These are phyloP conservation scores for Eremobia ochroleuca DNA, from an alignment of 2,888 invertebrate genomes.

Conservation along the genomic window DNA sequence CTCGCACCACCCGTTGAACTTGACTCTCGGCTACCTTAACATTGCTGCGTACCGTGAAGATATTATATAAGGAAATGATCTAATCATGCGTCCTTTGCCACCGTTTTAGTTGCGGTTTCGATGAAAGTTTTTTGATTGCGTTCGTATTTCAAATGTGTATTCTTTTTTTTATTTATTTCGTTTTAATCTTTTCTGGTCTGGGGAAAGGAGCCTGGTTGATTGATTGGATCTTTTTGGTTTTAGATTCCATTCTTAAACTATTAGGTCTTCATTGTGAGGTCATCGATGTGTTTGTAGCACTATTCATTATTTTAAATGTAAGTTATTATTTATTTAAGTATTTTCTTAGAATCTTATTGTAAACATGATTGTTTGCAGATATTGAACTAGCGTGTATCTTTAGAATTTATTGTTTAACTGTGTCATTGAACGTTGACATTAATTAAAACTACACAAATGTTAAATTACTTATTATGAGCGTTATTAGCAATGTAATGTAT, in stretches of 20 bases:
- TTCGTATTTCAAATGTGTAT: constrained; percentile 19
- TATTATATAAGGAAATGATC: constrained; percentile 72
- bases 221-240: constrained; percentile 4
- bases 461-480: constrained; percentile 10
- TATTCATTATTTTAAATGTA: constrained; percentile 3
- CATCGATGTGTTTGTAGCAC: neutral
- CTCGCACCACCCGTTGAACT: constrained; percentile 80
- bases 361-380: constrained; percentile 6
- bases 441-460: constrained; percentile 3
- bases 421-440: constrained; percentile 45
- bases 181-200: neutral
- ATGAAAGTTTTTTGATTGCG: constrained; percentile 27
- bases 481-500: constrained; percentile 14
- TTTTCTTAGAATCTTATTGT: constrained; percentile 18
- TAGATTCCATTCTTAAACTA: neutral
- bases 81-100: constrained; percentile 58
- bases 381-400: constrained; percentile 28
- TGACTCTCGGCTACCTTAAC: constrained; percentile 84
- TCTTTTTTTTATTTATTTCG: neutral
- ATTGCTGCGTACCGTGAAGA: constrained; percentile 73
- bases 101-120: constrained; percentile 21
- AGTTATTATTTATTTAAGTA: constrained; percentile 25
- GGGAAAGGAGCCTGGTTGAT: neutral
- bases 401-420: constrained; percentile 29
- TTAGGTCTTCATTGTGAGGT: neutral